Base-by-base conservation (phyloP, 1,140 invertebrate genomes). In the Orchestia grillus region DNA sequence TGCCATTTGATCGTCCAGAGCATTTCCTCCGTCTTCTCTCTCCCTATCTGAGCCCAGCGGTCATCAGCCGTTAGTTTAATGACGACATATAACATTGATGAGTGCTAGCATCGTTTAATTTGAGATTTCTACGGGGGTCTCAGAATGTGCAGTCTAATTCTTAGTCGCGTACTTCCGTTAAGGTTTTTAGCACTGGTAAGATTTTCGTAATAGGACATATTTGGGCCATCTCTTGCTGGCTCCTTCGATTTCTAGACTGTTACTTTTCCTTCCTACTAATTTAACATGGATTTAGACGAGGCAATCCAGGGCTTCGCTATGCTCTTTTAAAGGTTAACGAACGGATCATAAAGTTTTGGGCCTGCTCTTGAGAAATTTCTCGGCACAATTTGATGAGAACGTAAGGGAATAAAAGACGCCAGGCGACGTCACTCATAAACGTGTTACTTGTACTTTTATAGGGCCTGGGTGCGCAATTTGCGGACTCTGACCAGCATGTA, bases 401-500 rank as follows among this genome's bases (percentile, higher is more conserved):
- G 92, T 47, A 94, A 94, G 92, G 44, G 44, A 94, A 94, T 94
- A 94, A 94, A 94, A 94, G 44, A 94, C 92, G 92, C 92, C 92
- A 47, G 92, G 43, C 43, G 43, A 94, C 92, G 92, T 94, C 92
- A 45, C 92, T 94, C 92, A 94, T 94, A 94, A 94, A 94, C 92
- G 92, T 94, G 92, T 94, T 94, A 47, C 92, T 94, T 94, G 92
- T 94, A 94, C 92, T 94, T 94, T 94, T 94, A 94, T 94, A 94
- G 92, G 92, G 40, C 43, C 92, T 94, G 43, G 43, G 92, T 94
- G 44, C 92, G 92, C 44, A 94, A 94, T 94, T 94, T 94, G 43
- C 40, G 44, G 43, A 45, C 41, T 23, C 23, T 15, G 88, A 90
- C 11, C 88, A 90, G 88, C 88, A 90, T 90, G 88, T 90, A 90